Conservation (phyloP, 1,140 invertebrate genomes). For the Drosophila busckii region DNA sequence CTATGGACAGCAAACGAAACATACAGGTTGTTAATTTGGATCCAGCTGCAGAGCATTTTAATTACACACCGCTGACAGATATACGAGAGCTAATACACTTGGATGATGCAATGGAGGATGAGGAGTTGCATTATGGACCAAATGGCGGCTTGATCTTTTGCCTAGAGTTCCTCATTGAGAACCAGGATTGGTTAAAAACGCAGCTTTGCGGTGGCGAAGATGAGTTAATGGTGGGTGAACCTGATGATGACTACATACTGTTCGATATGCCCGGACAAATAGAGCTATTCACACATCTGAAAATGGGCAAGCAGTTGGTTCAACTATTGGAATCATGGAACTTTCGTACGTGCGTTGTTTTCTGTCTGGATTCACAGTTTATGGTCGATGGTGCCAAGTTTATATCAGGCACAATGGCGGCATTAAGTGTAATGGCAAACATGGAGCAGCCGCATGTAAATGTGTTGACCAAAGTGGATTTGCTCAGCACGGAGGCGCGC, state of each 20-base stretch:
- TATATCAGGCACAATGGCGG: conserved; percentile 95
- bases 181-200: conserved; percentile 94
- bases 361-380: conserved; percentile 97
- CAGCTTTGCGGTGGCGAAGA: conserved; percentile 82
- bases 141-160: conserved; percentile 99
- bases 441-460: conserved; percentile 96
- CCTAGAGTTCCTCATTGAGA: conserved; percentile 95
- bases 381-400: conserved; percentile 98
- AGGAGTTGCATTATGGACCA: conserved; percentile 95
- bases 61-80: conserved; percentile 93
- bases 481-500: conserved; percentile 89
- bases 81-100: conserved; percentile 96
- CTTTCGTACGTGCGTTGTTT: conserved; percentile 95
- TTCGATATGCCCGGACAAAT: conserved; percentile 99
- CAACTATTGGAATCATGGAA: conserved; percentile 91
- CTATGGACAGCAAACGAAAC: conserved; percentile 84
- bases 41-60: conserved; percentile 97
- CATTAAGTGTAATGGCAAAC: conserved; percentile 97
- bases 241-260: conserved; percentile 96
- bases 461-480: conserved; percentile 97
- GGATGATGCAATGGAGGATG: conserved; percentile 98
- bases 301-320: conserved; percentile 91
- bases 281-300: conserved; percentile 97
- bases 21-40: conserved; percentile 97
- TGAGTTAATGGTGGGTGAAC: conserved; percentile 79